Evolutionary conservation across 2,888 invertebrate genomes (phyloP).

Genomic region (Drosophila falleni): DNA sequence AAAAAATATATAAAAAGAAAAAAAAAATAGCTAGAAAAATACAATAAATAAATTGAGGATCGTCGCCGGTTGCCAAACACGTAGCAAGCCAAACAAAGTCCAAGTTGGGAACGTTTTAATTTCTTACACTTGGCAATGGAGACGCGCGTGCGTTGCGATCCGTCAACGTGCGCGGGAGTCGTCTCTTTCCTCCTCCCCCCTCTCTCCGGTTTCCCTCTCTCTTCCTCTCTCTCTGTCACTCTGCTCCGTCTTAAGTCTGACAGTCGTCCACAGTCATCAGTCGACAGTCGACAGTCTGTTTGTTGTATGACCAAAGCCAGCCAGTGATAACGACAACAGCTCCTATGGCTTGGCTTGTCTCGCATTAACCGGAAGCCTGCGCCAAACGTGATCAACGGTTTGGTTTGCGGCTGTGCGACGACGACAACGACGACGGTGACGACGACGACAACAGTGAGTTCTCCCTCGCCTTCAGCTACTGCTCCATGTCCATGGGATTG

Average conservation of each 20-base stretch:
- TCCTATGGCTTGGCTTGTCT: constrained; percentile 55
- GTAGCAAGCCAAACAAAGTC: constrained; percentile 77
- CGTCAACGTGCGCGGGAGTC: constrained; percentile 79
- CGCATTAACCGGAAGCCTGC: constrained; percentile 84
- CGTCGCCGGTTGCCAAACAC: constrained; percentile 79
- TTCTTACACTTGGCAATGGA: constrained; percentile 78
- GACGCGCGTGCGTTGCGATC: constrained; percentile 76
- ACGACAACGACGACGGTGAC: constrained; percentile 28
- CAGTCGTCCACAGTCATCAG: constrained; percentile 35
- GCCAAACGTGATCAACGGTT: constrained; percentile 84
- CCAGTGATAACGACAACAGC: constrained; percentile 55
- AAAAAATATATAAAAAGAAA: not conserved
- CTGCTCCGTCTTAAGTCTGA: constrained; percentile 18
- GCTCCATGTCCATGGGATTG: constrained; percentile 63
- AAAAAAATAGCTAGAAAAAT: constrained; percentile 66
- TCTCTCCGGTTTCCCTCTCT: not conserved
- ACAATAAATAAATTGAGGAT: constrained; percentile 82
- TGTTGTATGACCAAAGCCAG: constrained; percentile 64
- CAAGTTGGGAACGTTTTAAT: constrained; percentile 80
- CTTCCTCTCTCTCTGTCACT: not conserved
- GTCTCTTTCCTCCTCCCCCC: constrained; percentile 10
- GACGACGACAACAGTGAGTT: constrained; percentile 24
- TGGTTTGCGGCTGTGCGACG: constrained; percentile 78
- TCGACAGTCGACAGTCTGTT: constrained; percentile 36
- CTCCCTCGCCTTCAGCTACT: constrained; percentile 57